These are phyloP conservation scores for Cyprinella venusta DNA, from an alignment of 2,797 vertebrate species.

Conservation along the genomic window DNA sequence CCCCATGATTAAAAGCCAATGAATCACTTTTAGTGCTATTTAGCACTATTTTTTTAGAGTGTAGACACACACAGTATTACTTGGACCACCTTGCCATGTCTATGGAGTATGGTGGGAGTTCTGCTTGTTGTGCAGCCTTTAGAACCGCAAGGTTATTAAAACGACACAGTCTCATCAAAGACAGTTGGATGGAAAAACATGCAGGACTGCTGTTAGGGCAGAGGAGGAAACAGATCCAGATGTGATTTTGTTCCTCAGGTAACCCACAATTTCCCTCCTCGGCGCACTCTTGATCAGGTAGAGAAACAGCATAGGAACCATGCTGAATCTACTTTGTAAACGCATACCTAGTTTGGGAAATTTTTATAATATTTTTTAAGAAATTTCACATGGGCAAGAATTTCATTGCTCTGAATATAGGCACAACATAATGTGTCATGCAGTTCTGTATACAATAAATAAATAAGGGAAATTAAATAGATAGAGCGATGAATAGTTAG, in stretches of 20 bases:
- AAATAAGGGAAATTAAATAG: too few species aligned
- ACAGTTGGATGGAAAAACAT: constrained; percentile 62
- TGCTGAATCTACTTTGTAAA: constrained; percentile 5
- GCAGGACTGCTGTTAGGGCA: constrained; percentile 61
- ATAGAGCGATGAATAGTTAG: not conserved
- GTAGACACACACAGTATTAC: not conserved
- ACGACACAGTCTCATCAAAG: constrained; percentile 62
- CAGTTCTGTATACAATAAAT: not conserved
- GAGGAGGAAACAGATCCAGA: constrained; percentile 75
- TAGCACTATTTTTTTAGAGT: too few species aligned
- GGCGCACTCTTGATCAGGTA: constrained; percentile 57
- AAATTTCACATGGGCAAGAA: not conserved
- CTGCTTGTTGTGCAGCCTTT: constrained; percentile 45
- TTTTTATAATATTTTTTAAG: not conserved
- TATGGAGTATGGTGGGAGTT: constrained; percentile 31
- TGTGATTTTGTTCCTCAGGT: constrained; percentile 76
- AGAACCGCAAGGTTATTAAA: constrained; percentile 57
- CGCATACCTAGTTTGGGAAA: too few species aligned
- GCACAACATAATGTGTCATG: not conserved
- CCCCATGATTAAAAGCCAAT: too few species aligned
- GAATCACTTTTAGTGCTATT: too few species aligned
- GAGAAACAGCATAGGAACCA: constrained; percentile 37
- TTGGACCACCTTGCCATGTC: constrained; percentile 38
- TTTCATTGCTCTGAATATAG: not conserved
- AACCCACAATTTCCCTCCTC: constrained; percentile 74